Evolutionary conservation across 2,888 invertebrate genomes (phyloP), one percentile per base, ranked within the genome.

Genomic region (Arrhopalites spinosus): DNA sequence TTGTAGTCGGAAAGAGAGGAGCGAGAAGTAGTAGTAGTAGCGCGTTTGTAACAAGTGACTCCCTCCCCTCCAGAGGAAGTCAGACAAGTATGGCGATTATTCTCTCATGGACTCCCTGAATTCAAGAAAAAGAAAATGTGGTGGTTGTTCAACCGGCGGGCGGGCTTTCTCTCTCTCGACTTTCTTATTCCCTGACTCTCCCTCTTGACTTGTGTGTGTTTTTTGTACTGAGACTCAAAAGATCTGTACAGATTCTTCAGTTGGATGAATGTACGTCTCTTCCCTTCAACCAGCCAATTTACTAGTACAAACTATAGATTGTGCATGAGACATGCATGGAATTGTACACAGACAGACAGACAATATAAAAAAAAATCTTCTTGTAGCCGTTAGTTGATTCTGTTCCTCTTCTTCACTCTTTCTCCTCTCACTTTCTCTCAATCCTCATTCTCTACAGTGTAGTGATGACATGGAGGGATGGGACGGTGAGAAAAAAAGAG

Each of bases 261-360:
- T 17, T 17, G 50, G 63, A 63, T 5, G 13, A 27, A 15, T n/a
- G n/a, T 27, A 59, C 17, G 66, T 66, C 66, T 63, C 63, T 66
- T 36, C 29, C 69, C 53, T 29, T 56, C 69, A 69, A n/a, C 69
- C 56, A 50, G 30, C 69, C 56, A 69, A 69, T 69, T 69, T 69
- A 69, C 56, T 47, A 20, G 53, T 23, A 15, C 59, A 25, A 25
- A 25, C 59, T 59, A 23, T 20, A 20, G 23, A 53, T 25, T 59
- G 53, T 56, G 53, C 23, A 56, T 2, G 53, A n/a, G n/a, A n/a
- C n/a, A n/a, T n/a, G n/a, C n/a, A n/a, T n/a, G n/a, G n/a, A n/a
- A n/a, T n/a, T 7, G 36, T 53, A 53, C 53, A 53, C 53, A 53
- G 2, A 59, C 20, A 59, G 1, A 2, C 8, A 20, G 59, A 23